Conservation (phyloP, 2,113 vertebrate genomes). For the Thunnus thynnus region DNA sequence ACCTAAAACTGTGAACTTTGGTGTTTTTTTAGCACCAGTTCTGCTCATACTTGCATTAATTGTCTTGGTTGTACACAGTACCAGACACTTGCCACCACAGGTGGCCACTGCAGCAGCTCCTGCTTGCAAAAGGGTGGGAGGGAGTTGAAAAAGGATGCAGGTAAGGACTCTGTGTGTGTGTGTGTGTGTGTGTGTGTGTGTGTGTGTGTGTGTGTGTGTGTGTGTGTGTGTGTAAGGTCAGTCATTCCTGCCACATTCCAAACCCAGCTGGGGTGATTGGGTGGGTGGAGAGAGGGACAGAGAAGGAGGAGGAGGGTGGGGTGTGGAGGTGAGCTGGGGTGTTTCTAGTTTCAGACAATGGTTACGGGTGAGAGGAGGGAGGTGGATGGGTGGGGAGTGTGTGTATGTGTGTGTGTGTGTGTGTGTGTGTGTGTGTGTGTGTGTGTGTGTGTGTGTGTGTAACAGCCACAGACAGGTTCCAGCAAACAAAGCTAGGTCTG, state of each 20-base stretch:
- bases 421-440: constrained; percentile 42
- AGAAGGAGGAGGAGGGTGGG: constrained; percentile 64
- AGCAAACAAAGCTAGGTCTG: constrained; percentile 93
- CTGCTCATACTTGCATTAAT: neutral
- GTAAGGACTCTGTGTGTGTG: constrained; percentile 50
- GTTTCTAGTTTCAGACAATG: constrained; percentile 85
- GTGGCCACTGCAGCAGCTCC: constrained; percentile 52
- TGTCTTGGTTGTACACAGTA: neutral
- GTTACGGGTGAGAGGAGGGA: constrained; percentile 76
- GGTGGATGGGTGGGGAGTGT: constrained; percentile 51
- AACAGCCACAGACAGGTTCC: constrained; percentile 76
- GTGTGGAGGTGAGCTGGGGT: constrained; percentile 72
- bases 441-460: constrained; percentile 40
- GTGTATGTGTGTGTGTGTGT: constrained; percentile 21
- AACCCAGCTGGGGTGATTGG: constrained; percentile 82
- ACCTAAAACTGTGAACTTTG: neutral
- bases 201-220: constrained; percentile 58
- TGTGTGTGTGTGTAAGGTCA: constrained; percentile 60
- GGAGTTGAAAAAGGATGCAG: constrained; percentile 65
- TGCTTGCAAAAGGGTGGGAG: constrained; percentile 44
- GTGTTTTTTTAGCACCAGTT: neutral
- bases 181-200: constrained; percentile 43
- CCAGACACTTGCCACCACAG: constrained; percentile 51
- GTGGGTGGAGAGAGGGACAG: constrained; percentile 76
- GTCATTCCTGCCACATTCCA: constrained; percentile 82